These are phyloP conservation scores for Saxicola maurus DNA, from an alignment of 2,797 vertebrate species.

Conservation along the genomic window DNA sequence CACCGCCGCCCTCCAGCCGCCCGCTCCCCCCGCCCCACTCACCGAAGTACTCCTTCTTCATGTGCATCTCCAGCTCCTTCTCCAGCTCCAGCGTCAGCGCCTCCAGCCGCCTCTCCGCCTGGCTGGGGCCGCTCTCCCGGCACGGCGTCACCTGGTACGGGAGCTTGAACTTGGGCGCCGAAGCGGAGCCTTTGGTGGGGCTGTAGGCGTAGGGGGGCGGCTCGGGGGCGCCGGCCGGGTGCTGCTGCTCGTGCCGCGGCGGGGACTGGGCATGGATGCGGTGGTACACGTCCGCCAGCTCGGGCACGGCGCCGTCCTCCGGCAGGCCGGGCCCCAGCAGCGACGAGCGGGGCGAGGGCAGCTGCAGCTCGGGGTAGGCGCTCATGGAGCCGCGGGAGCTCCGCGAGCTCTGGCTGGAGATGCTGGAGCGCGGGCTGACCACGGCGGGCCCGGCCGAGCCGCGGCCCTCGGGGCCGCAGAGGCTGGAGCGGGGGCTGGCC, in stretches of 20 bases:
- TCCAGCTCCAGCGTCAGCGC: conserved; percentile 93
- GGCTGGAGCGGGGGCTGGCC: conserved; percentile 79
- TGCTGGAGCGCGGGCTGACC: conserved; percentile 89
- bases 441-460: conserved; percentile 44
- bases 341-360: conserved; percentile 84
- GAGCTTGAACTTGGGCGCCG: conserved; percentile 81
- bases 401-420: conserved; percentile 92
- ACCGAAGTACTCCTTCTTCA: conserved; percentile 98
- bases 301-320: conserved; percentile 77
- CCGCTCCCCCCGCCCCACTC: conserved; percentile 58
- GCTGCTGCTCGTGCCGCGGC: conserved; percentile 69
- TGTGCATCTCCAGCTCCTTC: conserved; percentile 93
- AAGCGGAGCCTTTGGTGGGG: conserved; percentile 66
- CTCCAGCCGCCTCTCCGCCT: conserved; percentile 90
- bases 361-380: conserved; percentile 83
- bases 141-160: conserved; percentile 88
- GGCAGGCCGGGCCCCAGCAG: conserved; percentile 75
- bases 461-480: conserved; percentile 78
- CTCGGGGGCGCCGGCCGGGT: conserved; percentile 48
- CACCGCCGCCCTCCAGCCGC: neutral
- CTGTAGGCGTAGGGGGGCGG: conserved; percentile 73
- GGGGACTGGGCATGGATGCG: conserved; percentile 66
- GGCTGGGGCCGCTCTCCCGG: conserved; percentile 88
- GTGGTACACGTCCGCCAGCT: conserved; percentile 74
- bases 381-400: conserved; percentile 83